Evolutionary conservation across 1,140 invertebrate species (phyloP), one percentile per base, ranked within the genome.

Genomic region (Scaptomyza pallida): DNA sequence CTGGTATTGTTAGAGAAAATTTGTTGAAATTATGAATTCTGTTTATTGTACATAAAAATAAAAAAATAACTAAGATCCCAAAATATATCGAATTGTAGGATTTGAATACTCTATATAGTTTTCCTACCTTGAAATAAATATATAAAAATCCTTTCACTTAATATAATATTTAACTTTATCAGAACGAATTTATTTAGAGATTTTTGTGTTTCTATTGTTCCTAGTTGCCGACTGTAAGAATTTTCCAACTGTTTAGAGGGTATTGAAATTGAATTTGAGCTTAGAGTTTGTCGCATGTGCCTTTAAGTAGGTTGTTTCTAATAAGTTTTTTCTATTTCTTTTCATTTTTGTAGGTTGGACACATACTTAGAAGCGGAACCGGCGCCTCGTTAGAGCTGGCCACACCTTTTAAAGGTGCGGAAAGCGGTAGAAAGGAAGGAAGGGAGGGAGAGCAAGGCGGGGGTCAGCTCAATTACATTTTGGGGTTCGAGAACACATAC

Each of bases 271-370:
- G 50, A 16, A 15, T 37, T 52, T 52, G 16, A 6, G 48, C 35
- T 33, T 43, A n/a, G 35, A 16, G 37, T 55, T 26, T 26, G 52
- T 41, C 17, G 51, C 72, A 44, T 50, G 45, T 57, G 57, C 52
- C 52, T 43, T 55, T 26, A 55, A 55, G 52, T 55, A 26, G 52
- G 23, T 63, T 26, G 13, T 50, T n/a, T n/a, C n/a, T 74, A 69
- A 76, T 64, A 64, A 57, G 47, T 74, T 78, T 60, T 78, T 56
- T 33, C 33, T 64, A n/a, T n/a, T n/a, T n/a, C n/a, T n/a, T n/a
- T n/a, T n/a, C n/a, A n/a, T n/a, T n/a, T n/a, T n/a, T n/a, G n/a
- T n/a, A 47, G 12, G 45, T 41, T 59, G 33, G 3, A 37, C 3
- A 12, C 5, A 26, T 26, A 26, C 23, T 26, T 37, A 51, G 30